Conservation (phyloP, 2,888 invertebrate genomes). For the Achlya flavicornis region DNA sequence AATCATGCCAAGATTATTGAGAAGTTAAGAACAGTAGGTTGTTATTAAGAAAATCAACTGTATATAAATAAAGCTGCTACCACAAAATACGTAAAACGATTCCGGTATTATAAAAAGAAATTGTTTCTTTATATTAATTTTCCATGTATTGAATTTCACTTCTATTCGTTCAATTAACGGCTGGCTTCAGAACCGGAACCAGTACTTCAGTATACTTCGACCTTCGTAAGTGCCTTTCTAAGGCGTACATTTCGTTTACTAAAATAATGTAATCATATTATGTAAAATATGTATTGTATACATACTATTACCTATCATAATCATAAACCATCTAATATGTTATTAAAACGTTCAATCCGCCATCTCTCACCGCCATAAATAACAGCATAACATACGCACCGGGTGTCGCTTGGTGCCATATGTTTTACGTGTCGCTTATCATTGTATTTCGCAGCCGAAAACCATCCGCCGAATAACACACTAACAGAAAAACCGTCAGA, state of each 20-base stretch:
- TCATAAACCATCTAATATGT: slow-evolving; percentile 5
- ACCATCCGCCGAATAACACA: slow-evolving; percentile 75
- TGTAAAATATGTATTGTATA: background rate
- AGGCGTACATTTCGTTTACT: too few relatives aligned
- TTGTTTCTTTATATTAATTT: too few relatives aligned
- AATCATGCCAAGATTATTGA: too few relatives aligned
- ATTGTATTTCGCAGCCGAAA: slow-evolving; percentile 77
- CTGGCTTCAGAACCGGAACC: too few relatives aligned
- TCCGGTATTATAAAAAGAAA: too few relatives aligned
- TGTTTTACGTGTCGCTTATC: slow-evolving; percentile 78
- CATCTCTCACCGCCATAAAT: slow-evolving; percentile 40
- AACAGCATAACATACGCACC: slow-evolving; percentile 58
- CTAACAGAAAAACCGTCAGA: slow-evolving; percentile 69
- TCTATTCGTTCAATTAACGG: too few relatives aligned
- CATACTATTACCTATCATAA: background rate
- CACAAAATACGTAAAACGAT: slow-evolving; percentile 1
- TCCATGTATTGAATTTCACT: background rate
- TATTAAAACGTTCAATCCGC: slow-evolving; percentile 20
- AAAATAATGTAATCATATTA: background rate
- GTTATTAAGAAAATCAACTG: background rate
- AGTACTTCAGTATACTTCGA: too few relatives aligned
- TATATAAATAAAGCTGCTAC: background rate
- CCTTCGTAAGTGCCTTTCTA: too few relatives aligned
- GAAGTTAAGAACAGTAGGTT: background rate
- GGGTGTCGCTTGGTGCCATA: slow-evolving; percentile 70